Base-by-base conservation (phyloP, 2,113 vertebrate genomes). In the Phalacrocorax pelagicus region DNA sequence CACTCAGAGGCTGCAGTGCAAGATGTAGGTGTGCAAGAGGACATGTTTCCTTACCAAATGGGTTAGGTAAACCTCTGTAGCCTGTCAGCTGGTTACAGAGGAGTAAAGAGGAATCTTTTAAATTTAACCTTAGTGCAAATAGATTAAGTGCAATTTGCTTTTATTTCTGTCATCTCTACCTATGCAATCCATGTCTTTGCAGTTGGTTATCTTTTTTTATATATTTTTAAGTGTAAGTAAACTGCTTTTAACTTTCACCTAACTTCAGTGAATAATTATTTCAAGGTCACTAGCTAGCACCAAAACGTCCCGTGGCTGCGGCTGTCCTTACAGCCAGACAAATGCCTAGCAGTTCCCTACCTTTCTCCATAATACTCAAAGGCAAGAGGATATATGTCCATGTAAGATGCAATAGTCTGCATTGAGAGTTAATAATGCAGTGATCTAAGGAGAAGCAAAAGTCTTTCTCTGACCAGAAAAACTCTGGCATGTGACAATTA, bases 181-280 rank as follows among this genome's bases (percentile, higher is more conserved):
- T 74, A 2, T 5, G 42, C 38, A 74, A 74, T 26, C n/a, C 0
- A 0, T 62, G 38, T 34, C 30, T 26, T 32, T 34, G 49, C 22
- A 47, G 11, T 13, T 52, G 7, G 26, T 51, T 63, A 55, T 78
- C 32, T 69, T 38, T 29, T 75, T 69, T 23, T 5, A n/a, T 9
- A 67, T 55, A 46, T 94, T 63, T 71, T 2, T 20, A 42, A 49
- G 12, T 61, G 13, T 58, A n/a, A 90, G 38, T 62, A 54, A 72
- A 36, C 79, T 82, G n/a, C 46, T 58, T 86, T 90, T 74, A 83
- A 44, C 34, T 83, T 93, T 58, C 36, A 42, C 42, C 36, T 82
- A 20, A 54, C 10, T 51, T 79, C 55, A 79, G 0, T n/a, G 30
- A 93, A 69, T 34, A 44, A 49, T 36, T 75, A 49, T 83, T 92